Base-by-base conservation (phyloP, 2,113 vertebrate species). In the Mesitornis unicolor region DNA sequence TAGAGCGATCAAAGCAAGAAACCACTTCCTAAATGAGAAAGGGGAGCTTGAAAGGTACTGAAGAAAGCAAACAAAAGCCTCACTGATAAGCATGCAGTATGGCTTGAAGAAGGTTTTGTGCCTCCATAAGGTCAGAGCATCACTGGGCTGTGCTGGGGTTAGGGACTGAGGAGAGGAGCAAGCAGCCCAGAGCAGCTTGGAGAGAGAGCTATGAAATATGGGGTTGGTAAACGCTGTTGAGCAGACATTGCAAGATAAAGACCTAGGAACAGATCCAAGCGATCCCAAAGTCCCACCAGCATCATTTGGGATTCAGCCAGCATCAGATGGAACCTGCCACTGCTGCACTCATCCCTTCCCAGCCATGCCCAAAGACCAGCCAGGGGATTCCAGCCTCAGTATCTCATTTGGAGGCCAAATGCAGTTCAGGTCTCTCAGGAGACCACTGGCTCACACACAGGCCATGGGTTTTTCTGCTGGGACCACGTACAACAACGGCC, bases 391-490 rank as follows among this genome's bases (percentile, higher is more conserved):
- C 83, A 60, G 42, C 40, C n/a, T 5, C 35, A 42, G 61, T 26
- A 20, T 29, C 67, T 40, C 36, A 8, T 28, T 19, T 20, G 3
- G 53, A 29, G 22, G 26, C 2, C 28, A 20, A 24, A 42, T 1
- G 3, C 5, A 6, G 61, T 29, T 33, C 31, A 4, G 63, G 6
- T 15, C 40, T n/a, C 43, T 19, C 1, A 6, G 69, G 60, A 57
- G 13, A 9, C 22, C 4, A 1, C 2, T 11, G 33, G 33, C 11
- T 36, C 26, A 0, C 16, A 2, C 1, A 0, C 0, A 45, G 31
- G 10, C 29, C 13, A 1, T 0, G 13, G 42, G 14, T 31, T 35
- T 31, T 15, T 10, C 78, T 51, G 65, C 60, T 45, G 73, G 59
- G 61, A 13, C 16, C 56, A 25, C 1, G 1, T 5, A 4, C 13